Conservation (phyloP, 2,797 vertebrate species). For the Taeniopygia guttata region DNA sequence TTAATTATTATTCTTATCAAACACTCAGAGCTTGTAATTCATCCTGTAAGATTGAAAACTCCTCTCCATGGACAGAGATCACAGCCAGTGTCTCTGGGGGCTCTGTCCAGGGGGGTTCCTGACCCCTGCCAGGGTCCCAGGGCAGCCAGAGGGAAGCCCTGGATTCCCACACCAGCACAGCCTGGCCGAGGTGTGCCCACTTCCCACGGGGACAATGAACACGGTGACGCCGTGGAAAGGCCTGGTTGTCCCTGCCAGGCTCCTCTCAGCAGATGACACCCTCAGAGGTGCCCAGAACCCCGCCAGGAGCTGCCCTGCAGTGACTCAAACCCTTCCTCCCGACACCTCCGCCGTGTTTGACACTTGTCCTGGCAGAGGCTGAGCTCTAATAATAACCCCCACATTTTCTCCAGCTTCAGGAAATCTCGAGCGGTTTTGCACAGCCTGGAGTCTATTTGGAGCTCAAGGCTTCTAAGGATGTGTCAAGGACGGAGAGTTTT, state of each 20-base stretch:
- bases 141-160: no score
- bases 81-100: no score
- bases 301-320: not conserved
- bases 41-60: no score
- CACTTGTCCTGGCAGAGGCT: not conserved
- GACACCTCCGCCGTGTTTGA: not conserved
- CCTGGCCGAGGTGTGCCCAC: fast-evolving
- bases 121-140: no score
- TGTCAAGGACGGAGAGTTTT: conserved; percentile 28
- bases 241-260: not conserved
- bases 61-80: no score
- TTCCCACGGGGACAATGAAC: not conserved
- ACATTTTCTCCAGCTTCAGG: not conserved
- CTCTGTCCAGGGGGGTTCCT: no score
- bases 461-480: conserved; percentile 31
- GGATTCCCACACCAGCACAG: no score
- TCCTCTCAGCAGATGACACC: not conserved
- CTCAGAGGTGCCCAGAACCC: not conserved
- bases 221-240: not conserved
- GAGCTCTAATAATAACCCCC: conserved; percentile 10
- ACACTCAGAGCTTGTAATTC: no score
- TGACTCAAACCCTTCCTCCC: conserved; percentile 17
- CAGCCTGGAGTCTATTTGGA: conserved; percentile 27
- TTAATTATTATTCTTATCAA: no score
- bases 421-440: not conserved